A percentile compares a stretch with the other conserved stretches of the same genome.
Conservation (phyloP, 92 coral and sea anemone genomes). For the Porites rus region DNA sequence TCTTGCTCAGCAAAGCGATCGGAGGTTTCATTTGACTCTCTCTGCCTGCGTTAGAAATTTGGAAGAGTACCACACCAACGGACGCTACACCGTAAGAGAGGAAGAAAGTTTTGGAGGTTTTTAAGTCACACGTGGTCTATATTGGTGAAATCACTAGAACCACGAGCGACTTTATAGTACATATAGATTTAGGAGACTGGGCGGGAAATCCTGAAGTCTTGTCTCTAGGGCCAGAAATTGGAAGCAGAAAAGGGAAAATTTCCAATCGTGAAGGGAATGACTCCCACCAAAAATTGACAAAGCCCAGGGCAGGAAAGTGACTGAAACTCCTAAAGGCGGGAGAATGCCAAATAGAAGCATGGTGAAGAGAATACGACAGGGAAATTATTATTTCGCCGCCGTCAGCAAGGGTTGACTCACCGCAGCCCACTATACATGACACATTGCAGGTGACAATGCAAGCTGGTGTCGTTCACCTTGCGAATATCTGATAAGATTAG, state of each 20-base stretch:
- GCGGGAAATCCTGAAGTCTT: slow-evolving; percentile 27
- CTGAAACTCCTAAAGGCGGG: neutral
- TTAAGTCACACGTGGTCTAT: slow-evolving; percentile 1
- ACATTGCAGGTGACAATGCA: slow-evolving; percentile 3
- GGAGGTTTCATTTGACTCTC: neutral
- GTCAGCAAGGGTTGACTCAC: slow-evolving; percentile 1
- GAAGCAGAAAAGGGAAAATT: neutral
- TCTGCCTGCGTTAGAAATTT: neutral
- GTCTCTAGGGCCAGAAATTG: neutral
- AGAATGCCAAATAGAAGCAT: neutral
- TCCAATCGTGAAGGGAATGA: neutral
- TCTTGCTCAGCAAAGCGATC: slow-evolving; percentile 21
- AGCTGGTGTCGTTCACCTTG: slow-evolving; percentile 10
- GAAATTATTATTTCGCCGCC: neutral
- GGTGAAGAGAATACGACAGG: neutral
- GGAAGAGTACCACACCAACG: neutral
- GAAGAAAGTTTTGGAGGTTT: neutral
- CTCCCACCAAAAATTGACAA: neutral
- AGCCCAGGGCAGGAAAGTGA: slow-evolving; percentile 1
- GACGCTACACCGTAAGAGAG: neutral
- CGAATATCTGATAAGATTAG: neutral
- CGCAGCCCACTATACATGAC: slow-evolving; percentile 1
- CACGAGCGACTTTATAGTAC: neutral
- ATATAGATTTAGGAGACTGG: neutral
- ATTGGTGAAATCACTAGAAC: slow-evolving; percentile 33